Conservation (phyloP, 2,888 invertebrate genomes). For the Diaphora mendica region DNA sequence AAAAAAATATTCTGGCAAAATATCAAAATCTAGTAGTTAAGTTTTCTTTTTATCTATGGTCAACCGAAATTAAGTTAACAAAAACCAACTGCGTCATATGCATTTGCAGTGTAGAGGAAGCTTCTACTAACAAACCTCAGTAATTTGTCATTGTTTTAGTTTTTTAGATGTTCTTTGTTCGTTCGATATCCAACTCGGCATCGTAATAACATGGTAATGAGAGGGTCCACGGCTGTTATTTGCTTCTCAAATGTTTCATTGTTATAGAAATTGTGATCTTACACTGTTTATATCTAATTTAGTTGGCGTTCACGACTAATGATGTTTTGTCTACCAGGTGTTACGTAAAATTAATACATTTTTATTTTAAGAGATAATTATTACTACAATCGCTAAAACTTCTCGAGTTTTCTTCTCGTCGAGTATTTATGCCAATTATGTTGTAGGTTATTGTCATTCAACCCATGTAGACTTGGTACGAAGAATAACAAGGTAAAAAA, state of each 20-base stretch:
- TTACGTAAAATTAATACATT: slow-evolving; percentile 35
- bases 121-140: slow-evolving; percentile 32
- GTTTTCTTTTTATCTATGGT: not conserved
- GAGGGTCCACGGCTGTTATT: slow-evolving; percentile 55
- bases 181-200: slow-evolving; percentile 49
- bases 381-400: not conserved
- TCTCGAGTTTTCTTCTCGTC: not conserved
- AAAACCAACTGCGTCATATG: not conserved
- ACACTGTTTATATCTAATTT: slow-evolving; percentile 24
- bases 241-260: slow-evolving; percentile 49
- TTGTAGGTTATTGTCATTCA: not conserved
- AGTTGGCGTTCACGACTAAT: slow-evolving; percentile 40
- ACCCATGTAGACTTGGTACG: not conserved
- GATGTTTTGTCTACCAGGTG: slow-evolving; percentile 14
- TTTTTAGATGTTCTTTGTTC: slow-evolving; percentile 63
- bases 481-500: not conserved
- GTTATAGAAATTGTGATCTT: slow-evolving; percentile 45
- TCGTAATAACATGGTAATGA: slow-evolving; percentile 66
- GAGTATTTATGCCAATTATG: not conserved
- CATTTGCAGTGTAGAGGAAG: slow-evolving; percentile 49
- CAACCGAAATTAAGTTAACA: not conserved
- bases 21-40: not conserved
- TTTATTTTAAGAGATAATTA: slow-evolving; percentile 10
- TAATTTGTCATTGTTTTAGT: slow-evolving; percentile 67
- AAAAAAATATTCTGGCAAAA: not conserved